phyloP scores from a whole-genome alignment of 2,888 invertebrate genomes.

The Ophion slaviceki region DNA sequence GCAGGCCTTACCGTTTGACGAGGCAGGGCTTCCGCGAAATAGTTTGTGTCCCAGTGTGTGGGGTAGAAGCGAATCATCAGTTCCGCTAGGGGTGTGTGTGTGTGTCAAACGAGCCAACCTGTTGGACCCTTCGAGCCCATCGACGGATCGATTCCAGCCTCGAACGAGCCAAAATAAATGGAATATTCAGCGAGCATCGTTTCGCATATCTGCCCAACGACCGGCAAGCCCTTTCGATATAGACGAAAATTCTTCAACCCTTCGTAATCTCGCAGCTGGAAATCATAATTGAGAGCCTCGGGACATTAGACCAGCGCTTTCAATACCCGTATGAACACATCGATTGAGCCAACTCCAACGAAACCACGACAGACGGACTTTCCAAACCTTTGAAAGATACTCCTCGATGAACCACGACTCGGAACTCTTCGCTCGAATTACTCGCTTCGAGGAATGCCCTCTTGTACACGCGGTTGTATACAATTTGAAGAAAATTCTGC shows the following conservation, averaged over 20 bases:
- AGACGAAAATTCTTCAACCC: neutral
- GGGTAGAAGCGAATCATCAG: constrained; percentile 19
- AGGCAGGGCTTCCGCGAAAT: constrained; percentile 46
- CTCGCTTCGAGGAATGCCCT: constrained; percentile 7
- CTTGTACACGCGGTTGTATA: neutral
- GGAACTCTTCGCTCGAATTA: constrained; percentile 35
- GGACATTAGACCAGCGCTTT: constrained; percentile 23
- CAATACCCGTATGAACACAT: constrained; percentile 9
- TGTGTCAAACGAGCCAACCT: constrained; percentile 58
- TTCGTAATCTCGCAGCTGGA: neutral
- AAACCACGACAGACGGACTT: constrained; percentile 16
- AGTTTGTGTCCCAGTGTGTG: constrained; percentile 37
- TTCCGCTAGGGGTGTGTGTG: constrained; percentile 27
- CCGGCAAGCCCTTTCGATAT: neutral
- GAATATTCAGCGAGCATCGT: neutral
- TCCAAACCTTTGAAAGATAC: constrained; percentile 42
- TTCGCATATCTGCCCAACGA: neutral
- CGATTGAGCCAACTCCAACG: constrained; percentile 29
- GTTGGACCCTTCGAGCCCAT: constrained; percentile 51
- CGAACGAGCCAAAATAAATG: constrained; percentile 19
- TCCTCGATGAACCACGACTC: constrained; percentile 24
- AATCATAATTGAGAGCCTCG: constrained; percentile 52
- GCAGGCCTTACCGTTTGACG: constrained; percentile 33
- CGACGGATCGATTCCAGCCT: constrained; percentile 40
- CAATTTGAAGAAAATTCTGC: neutral